Evolutionary conservation across 2,888 invertebrate genomes (phyloP).

Genomic region (Mimachlamys varia): DNA sequence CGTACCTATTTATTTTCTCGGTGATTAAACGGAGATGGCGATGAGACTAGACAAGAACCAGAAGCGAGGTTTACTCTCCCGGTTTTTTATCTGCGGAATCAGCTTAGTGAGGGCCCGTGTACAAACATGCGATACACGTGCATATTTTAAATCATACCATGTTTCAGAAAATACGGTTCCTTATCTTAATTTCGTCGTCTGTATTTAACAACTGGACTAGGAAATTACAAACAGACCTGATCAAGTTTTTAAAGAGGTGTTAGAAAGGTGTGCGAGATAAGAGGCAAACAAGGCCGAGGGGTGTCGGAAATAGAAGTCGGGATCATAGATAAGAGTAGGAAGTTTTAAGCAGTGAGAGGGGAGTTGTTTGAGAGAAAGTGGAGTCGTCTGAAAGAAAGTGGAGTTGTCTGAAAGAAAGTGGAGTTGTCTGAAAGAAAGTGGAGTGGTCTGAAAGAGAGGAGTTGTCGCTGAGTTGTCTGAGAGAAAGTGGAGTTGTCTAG

Average conservation of each 20-base stretch:
- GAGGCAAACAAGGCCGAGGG: background rate
- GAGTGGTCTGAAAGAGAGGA: background rate
- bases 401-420: too few relatives aligned
- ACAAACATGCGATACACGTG: constrained; percentile 2
- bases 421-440: too few relatives aligned
- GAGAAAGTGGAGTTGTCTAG: too few relatives aligned
- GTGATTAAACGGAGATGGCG: background rate
- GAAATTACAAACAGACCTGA: background rate
- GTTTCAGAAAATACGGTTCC: background rate
- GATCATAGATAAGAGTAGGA: background rate
- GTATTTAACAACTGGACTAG: background rate
- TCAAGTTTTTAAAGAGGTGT: background rate
- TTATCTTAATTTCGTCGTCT: background rate
- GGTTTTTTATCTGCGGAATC: background rate
- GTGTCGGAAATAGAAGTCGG: background rate
- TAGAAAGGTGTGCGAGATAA: background rate
- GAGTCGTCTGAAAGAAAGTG: too few relatives aligned
- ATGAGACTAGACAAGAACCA: background rate
- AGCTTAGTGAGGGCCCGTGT: background rate
- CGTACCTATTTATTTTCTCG: background rate
- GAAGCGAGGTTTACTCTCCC: background rate
- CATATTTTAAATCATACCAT: background rate
- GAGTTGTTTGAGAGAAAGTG: too few relatives aligned
- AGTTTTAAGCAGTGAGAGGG: too few relatives aligned
- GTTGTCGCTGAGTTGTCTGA: too few relatives aligned